Conservation (phyloP, 2,888 invertebrate species). For the Troides helena region DNA sequence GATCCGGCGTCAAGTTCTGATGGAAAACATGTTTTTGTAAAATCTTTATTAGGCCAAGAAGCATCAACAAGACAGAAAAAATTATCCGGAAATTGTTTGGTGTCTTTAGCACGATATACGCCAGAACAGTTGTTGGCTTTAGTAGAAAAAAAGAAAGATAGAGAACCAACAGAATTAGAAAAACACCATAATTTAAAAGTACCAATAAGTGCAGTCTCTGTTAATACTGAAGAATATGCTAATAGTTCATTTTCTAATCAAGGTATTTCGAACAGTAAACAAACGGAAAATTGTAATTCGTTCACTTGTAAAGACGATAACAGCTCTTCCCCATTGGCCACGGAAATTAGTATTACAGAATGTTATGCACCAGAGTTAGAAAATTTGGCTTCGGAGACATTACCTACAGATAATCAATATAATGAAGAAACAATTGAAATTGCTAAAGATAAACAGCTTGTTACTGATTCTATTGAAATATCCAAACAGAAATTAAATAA, state of each 20-base stretch:
- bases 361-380: neutral
- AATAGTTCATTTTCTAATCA: constrained; percentile 4
- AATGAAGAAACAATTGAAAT: neutral
- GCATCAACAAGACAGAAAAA: constrained; percentile 47
- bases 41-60: constrained; percentile 40
- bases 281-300: constrained; percentile 57
- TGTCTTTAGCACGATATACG: constrained; percentile 44
- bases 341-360: constrained; percentile 3
- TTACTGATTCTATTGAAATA: neutral
- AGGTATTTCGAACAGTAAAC: constrained; percentile 39
- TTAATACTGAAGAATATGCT: neutral
- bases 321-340: neutral
- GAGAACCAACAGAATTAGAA: neutral
- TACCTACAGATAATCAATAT: neutral
- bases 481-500: constrained; percentile 22
- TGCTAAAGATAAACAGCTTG: neutral
- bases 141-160: constrained; percentile 4
- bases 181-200: neutral
- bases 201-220: neutral
- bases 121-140: constrained; percentile 27
- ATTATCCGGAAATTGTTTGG: constrained; percentile 52
- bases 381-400: neutral
- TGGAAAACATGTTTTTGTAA: constrained; percentile 53
- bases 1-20: constrained; percentile 18
- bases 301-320: constrained; percentile 41